Percentiles rank a stretch among this genome's conserved stretches.
Conservation (phyloP, 2,888 invertebrate genomes). For the Habroteleia sp. region DNA sequence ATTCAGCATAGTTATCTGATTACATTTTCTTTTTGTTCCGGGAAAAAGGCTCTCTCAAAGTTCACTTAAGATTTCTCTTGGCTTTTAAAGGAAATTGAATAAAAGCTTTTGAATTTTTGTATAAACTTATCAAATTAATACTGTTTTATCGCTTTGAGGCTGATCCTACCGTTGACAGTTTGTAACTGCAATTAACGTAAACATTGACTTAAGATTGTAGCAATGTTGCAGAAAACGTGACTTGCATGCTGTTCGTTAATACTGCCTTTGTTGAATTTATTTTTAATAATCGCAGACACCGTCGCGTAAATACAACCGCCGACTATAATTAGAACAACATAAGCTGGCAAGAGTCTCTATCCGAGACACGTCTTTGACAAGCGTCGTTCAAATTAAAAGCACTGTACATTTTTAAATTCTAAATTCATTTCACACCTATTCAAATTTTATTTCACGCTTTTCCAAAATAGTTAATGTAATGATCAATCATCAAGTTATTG, state of each 20-base stretch:
- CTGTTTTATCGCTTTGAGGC: too few relatives aligned
- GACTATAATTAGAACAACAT: constrained; percentile 70
- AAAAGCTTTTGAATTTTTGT: too few relatives aligned
- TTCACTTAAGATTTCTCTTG: too few relatives aligned
- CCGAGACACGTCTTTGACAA: constrained; percentile 52
- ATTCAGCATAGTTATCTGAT: too few relatives aligned
- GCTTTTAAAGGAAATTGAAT: too few relatives aligned
- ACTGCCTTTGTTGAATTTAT: constrained; percentile 73
- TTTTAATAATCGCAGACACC: constrained; percentile 75
- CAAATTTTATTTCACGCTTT: constrained; percentile 27
- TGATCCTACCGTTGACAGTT: too few relatives aligned
- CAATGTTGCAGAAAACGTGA: constrained; percentile 10
- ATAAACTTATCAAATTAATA: too few relatives aligned
- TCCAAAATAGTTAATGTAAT: too few relatives aligned
- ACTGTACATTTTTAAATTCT: constrained; percentile 36
- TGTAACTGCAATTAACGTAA: not conserved
- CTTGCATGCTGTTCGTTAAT: constrained; percentile 23
- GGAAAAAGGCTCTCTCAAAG: too few relatives aligned
- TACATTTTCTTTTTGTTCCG: too few relatives aligned
- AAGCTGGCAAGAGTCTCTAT: constrained; percentile 57
- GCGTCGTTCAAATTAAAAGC: constrained; percentile 35
- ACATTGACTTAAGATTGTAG: constrained; percentile 1
- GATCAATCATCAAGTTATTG: too few relatives aligned
- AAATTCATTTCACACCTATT: constrained; percentile 24
- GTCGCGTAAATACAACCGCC: constrained; percentile 68